Percentiles rank a stretch among this genome's conserved stretches.
phyloP scores from a whole-genome alignment of 1,140 invertebrate genomes.

The Eciton burchellii region DNA sequence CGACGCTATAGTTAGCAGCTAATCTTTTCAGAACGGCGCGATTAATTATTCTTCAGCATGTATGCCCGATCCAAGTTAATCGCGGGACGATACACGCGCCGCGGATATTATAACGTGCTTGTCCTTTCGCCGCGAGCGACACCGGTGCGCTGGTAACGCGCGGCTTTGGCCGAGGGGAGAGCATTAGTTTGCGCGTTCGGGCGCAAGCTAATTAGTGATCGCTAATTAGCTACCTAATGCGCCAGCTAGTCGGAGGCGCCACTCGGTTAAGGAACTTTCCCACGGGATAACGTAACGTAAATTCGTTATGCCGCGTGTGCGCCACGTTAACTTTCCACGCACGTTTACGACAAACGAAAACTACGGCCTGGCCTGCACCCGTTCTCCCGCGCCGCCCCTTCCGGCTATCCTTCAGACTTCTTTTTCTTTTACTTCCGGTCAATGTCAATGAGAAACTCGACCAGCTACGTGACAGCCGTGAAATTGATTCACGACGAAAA shows the following conservation, averaged over 20 bases:
- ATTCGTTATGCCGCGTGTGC: constrained; percentile 55
- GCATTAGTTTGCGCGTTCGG: constrained; percentile 41
- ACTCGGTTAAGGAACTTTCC: constrained; percentile 44
- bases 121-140: not conserved
- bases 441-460: constrained; percentile 46
- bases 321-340: constrained; percentile 46
- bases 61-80: too few relatives aligned
- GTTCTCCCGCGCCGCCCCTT: not conserved
- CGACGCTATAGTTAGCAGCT: too few relatives aligned
- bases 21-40: too few relatives aligned
- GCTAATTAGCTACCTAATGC: constrained; percentile 61
- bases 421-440: constrained; percentile 39
- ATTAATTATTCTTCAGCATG: too few relatives aligned
- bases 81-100: too few relatives aligned
- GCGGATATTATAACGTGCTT: not conserved
- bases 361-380: constrained; percentile 29
- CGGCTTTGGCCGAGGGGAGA: constrained; percentile 14
- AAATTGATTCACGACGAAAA: constrained; percentile 64
- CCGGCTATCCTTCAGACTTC: constrained; percentile 29
- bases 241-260: constrained; percentile 5
- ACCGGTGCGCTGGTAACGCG: not conserved
- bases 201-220: constrained; percentile 55
- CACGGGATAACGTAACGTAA: constrained; percentile 25
- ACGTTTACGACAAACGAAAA: constrained; percentile 59
- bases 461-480: constrained; percentile 35